Conservation (phyloP, 2,797 vertebrate genomes). For the Sebastes vulpes region DNA sequence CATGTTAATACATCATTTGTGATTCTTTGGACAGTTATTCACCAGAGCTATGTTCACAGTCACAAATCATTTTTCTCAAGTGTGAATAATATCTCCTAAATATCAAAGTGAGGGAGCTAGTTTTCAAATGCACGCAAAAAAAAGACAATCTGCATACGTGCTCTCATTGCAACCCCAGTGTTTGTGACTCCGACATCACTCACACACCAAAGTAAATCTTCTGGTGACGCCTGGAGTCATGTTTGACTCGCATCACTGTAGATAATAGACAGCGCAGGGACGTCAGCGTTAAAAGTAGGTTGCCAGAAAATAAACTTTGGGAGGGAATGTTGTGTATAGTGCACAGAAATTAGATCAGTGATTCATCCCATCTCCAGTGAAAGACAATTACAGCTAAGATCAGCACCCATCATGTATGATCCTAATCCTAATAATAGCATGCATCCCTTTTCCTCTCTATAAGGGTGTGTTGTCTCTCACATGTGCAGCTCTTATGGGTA, state of each 20-base stretch:
- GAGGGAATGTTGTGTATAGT: neutral
- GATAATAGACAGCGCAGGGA: neutral
- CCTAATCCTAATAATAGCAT: neutral
- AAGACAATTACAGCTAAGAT: neutral
- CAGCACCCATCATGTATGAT: neutral
- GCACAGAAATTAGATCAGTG: constrained; percentile 3
- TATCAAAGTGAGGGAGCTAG: neutral
- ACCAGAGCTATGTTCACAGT: neutral
- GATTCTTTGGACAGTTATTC: neutral
- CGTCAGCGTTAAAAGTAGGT: constrained; percentile 18
- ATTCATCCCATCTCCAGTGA: neutral
- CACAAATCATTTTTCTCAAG: neutral
- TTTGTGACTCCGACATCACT: neutral
- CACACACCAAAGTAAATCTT: neutral
- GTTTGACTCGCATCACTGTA: constrained; percentile 24
- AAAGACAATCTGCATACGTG: neutral
- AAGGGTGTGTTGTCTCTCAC: neutral
- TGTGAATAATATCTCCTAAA: neutral
- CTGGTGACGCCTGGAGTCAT: constrained; percentile 12
- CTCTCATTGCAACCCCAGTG: neutral
- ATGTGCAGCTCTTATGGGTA: neutral
- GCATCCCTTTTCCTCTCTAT: neutral
- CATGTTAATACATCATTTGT: neutral
- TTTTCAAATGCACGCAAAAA: neutral
- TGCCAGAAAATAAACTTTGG: constrained; percentile 12